Percentiles rank a stretch among this genome's conserved stretches.
Evolutionary conservation across 2,797 vertebrate genomes (phyloP).

Genomic region (Sarcophilus harrisii): DNA sequence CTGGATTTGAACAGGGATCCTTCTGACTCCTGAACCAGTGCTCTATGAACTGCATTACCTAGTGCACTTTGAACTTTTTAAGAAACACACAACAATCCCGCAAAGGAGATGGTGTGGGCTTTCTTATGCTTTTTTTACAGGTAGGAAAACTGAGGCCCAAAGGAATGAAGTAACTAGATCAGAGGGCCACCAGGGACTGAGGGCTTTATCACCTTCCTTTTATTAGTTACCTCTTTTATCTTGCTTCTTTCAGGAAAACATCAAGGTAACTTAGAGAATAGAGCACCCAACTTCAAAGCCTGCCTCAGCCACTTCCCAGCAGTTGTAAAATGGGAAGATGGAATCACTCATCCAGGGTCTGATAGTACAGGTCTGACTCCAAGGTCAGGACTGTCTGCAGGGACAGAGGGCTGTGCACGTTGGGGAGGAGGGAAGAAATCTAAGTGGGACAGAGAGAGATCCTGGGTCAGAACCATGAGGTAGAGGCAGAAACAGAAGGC

Average conservation of each 20-base stretch:
- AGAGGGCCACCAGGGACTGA: not conserved
- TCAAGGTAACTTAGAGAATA: not conserved
- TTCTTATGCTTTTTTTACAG: not conserved
- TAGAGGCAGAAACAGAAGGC: too few species aligned
- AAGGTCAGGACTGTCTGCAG: not conserved
- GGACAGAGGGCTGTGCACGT: not conserved
- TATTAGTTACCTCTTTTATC: not conserved
- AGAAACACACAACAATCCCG: not conserved
- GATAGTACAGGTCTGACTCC: not conserved
- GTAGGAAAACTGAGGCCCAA: not conserved
- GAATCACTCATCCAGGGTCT: not conserved
- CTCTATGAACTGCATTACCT: too few species aligned
- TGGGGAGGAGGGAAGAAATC: not conserved
- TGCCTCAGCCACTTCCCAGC: not conserved
- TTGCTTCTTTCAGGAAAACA: not conserved
- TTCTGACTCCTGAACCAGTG: too few species aligned
- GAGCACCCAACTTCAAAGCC: not conserved
- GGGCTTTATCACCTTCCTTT: not conserved
- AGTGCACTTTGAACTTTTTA: too few species aligned
- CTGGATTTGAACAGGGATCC: too few species aligned
- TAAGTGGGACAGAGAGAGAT: not conserved
- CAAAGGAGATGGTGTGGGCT: not conserved
- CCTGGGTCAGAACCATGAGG: too few species aligned
- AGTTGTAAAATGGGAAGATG: not conserved
- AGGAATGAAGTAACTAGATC: not conserved